Evolutionary conservation across 2,888 invertebrate species (phyloP).

Genomic region (Eristalis pertinax): DNA sequence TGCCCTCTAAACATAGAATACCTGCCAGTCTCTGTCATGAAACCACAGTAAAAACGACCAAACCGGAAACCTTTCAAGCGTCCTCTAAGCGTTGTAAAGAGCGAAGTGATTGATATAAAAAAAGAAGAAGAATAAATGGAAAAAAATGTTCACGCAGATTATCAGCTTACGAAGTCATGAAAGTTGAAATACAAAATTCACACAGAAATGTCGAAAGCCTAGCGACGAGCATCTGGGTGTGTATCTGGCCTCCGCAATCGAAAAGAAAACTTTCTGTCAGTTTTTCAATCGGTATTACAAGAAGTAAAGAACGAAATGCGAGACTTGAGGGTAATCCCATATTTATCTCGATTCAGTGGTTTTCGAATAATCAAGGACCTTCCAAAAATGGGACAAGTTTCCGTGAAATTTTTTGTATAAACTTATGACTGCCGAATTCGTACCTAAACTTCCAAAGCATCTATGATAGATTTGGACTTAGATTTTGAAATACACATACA

Average conservation of each 20-base stretch:
- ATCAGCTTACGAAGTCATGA: not conserved
- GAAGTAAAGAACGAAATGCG: not conserved
- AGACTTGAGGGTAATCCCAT: not conserved
- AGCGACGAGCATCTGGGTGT: not conserved
- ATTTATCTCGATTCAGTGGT: not conserved
- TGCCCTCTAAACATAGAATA: not conserved
- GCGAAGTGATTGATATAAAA: not conserved
- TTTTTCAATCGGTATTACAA: not conserved
- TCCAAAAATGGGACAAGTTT: not conserved
- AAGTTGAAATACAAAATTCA: not conserved
- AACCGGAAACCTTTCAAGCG: not conserved
- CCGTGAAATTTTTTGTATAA: not conserved
- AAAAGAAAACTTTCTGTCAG: not conserved
- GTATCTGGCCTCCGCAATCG: not conserved
- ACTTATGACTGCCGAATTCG: not conserved
- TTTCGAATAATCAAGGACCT: not conserved
- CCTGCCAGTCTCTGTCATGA: not conserved
- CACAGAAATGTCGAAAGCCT: not conserved
- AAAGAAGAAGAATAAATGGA: not conserved
- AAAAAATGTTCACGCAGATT: not conserved
- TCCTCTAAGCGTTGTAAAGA: not conserved
- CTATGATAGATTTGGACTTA: not conserved
- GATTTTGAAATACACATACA: not conserved
- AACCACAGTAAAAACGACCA: not conserved
- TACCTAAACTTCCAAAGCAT: not conserved